Percentiles rank a stretch among this genome's conserved stretches.
Conservation (phyloP, 2,888 invertebrate species). For the Achlya flavicornis region DNA sequence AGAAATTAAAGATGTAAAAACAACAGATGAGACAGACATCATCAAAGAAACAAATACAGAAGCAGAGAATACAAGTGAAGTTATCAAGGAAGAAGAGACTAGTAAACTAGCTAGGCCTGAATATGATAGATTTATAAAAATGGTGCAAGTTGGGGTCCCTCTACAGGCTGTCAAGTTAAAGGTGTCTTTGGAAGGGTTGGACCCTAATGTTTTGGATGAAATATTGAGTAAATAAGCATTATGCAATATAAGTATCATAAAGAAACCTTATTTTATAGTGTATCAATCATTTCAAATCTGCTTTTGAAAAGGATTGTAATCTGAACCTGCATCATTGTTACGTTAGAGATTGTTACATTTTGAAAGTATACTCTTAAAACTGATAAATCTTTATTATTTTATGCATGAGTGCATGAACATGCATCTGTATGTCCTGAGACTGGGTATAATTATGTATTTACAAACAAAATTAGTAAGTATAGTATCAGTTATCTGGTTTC, state of each 20-base stretch:
- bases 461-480: too few species aligned
- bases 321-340: too few species aligned
- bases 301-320: too few species aligned
- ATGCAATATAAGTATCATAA: background rate
- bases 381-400: too few species aligned
- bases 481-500: too few species aligned
- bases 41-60: conserved; percentile 13
- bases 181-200: conserved; percentile 92
- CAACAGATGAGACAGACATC: conserved; percentile 2
- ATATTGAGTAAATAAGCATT: conserved; percentile 51
- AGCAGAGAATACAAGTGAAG: conserved; percentile 10
- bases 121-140: conserved; percentile 92
- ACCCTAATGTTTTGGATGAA: conserved; percentile 87
- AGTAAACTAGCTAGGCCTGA: conserved; percentile 80
- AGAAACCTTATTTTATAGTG: background rate
- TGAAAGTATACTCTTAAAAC: too few species aligned
- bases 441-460: too few species aligned
- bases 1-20: conserved; percentile 18
- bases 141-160: conserved; percentile 95
- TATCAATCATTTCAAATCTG: too few species aligned
- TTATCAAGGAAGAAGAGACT: conserved; percentile 17
- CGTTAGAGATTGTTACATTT: too few species aligned
- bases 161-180: conserved; percentile 91
- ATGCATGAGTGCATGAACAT: too few species aligned
- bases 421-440: too few species aligned